Evolutionary conservation across 2,888 invertebrate genomes (phyloP).

Genomic region (Dorcus hopei): DNA sequence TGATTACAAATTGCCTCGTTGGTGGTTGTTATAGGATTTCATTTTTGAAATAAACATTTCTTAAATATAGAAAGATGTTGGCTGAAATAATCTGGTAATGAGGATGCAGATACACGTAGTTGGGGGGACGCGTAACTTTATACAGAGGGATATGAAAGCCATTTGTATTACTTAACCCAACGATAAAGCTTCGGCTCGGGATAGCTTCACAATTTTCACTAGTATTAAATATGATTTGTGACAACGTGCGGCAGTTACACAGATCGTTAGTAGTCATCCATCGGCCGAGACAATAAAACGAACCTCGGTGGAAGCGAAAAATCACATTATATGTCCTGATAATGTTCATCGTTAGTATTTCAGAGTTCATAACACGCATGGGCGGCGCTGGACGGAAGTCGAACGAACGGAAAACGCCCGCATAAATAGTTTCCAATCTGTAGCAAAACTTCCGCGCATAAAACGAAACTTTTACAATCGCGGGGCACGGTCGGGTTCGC

Average conservation of each 20-base stretch:
- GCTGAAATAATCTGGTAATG: background rate
- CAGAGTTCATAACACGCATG: slow-evolving; percentile 10
- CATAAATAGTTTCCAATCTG: slow-evolving; percentile 17
- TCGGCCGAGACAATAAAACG: slow-evolving; percentile 29
- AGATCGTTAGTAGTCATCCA: slow-evolving; percentile 39
- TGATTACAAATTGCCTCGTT: too few species aligned
- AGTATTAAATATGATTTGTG: slow-evolving; percentile 51
- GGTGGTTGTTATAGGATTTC: too few species aligned
- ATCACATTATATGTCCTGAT: slow-evolving; percentile 15
- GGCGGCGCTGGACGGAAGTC: background rate
- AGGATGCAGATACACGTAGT: slow-evolving; percentile 20
- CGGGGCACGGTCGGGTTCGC: slow-evolving; percentile 6
- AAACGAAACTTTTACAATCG: slow-evolving; percentile 15
- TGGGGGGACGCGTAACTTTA: slow-evolving; percentile 17
- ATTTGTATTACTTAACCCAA: slow-evolving; percentile 56
- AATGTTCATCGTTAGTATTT: slow-evolving; percentile 3
- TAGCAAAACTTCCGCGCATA: slow-evolving; percentile 4
- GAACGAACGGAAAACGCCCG: slow-evolving; percentile 7
- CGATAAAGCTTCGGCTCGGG: slow-evolving; percentile 52
- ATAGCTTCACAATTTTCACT: slow-evolving; percentile 49
- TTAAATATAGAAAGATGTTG: too few species aligned
- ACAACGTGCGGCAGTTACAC: slow-evolving; percentile 39
- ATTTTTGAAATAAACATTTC: too few species aligned
- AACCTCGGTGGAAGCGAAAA: slow-evolving; percentile 18
- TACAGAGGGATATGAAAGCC: slow-evolving; percentile 43